These are phyloP conservation scores for Sebastes paucispinis DNA, from an alignment of 2,797 vertebrate genomes.

Conservation along the genomic window DNA sequence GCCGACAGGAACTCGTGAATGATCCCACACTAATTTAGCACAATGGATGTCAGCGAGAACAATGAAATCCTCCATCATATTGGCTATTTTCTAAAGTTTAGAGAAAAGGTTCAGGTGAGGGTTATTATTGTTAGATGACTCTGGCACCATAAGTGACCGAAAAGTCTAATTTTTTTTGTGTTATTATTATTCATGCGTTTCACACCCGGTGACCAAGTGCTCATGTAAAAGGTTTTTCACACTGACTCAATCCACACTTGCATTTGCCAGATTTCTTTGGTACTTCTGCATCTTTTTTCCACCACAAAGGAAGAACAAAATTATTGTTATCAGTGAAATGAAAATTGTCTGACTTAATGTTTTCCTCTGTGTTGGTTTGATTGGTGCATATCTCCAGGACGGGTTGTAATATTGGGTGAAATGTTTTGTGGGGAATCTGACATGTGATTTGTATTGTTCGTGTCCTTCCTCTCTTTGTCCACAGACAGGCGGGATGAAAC, in stretches of 20 bases:
- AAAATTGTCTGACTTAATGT: background rate
- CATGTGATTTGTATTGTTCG: background rate
- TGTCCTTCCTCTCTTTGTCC: background rate
- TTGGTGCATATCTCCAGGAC: background rate
- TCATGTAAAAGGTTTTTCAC: constrained; percentile 29
- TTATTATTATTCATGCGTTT: constrained; percentile 28
- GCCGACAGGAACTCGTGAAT: background rate
- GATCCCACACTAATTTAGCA: constrained; percentile 39
- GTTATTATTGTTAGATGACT: constrained; percentile 9
- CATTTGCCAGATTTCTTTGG: background rate
- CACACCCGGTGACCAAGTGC: background rate
- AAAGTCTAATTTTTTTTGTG: constrained; percentile 11
- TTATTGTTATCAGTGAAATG: background rate
- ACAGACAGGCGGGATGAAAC: background rate
- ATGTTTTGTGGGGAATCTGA: background rate
- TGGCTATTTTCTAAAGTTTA: background rate
- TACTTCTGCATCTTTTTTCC: background rate
- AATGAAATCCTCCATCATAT: constrained; percentile 13
- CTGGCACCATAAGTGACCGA: background rate
- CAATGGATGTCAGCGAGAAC: constrained; percentile 46
- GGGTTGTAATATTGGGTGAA: background rate
- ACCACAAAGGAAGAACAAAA: background rate
- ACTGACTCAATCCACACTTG: constrained; percentile 11
- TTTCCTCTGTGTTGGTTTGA: background rate
- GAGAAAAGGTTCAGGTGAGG: constrained; percentile 14